These are phyloP conservation scores for Sminthurinus aureus DNA, from an alignment of 2,888 invertebrate species.

Conservation along the genomic window DNA sequence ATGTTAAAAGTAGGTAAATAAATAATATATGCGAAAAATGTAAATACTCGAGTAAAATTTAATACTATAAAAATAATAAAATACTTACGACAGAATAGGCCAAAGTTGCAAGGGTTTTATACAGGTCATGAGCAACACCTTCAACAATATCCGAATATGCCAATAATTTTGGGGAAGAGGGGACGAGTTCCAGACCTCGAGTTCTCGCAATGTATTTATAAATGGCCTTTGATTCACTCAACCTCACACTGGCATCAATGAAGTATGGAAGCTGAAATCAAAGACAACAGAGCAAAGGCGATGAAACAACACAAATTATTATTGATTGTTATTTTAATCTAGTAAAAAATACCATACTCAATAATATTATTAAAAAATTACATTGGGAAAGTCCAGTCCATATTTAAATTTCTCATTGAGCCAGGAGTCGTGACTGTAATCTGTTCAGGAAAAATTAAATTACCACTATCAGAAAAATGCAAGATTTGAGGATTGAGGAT, in stretches of 20 bases:
- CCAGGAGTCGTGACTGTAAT: constrained; percentile 63
- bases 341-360: too few relatives aligned
- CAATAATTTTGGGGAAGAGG: constrained; percentile 59
- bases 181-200: constrained; percentile 62
- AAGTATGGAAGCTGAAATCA: constrained; percentile 62
- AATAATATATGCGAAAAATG: too few relatives aligned
- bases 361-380: constrained; percentile 54
- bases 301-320: too few relatives aligned
- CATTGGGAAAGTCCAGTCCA: constrained; percentile 63
- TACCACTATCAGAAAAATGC: too few relatives aligned
- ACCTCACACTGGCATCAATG: constrained; percentile 63
- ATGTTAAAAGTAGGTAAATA: too few relatives aligned
- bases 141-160: constrained; percentile 5
- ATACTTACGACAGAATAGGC: constrained; percentile 31
- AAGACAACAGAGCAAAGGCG: neutral
- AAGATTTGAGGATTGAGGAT: too few relatives aligned
- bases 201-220: constrained; percentile 63
- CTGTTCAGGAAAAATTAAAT: too few relatives aligned
- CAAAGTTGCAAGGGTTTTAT: constrained; percentile 20
- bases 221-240: constrained; percentile 64
- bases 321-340: neutral
- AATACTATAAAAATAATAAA: too few relatives aligned
- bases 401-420: constrained; percentile 59
- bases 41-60: too few relatives aligned
- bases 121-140: constrained; percentile 20